Conservation (phyloP, 1,140 invertebrate species). For the Atta colombica region DNA sequence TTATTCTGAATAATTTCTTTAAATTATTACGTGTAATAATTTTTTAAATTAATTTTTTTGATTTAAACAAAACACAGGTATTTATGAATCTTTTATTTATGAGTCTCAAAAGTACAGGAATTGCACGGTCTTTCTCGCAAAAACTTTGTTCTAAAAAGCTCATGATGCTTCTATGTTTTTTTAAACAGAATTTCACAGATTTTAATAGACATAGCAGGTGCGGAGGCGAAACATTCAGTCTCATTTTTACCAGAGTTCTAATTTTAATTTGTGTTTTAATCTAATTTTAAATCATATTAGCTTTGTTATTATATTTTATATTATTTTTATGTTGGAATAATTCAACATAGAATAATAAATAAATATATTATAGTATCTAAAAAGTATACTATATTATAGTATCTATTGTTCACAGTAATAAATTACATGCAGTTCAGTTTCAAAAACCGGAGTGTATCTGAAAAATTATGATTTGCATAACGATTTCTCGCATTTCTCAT, state of each 20-base stretch:
- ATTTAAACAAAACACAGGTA: background rate
- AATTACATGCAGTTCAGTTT: background rate
- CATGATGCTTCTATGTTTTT: background rate
- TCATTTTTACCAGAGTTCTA: background rate
- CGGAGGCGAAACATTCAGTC: background rate
- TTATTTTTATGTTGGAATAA: background rate
- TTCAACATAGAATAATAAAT: background rate
- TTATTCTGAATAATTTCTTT: too few species aligned
- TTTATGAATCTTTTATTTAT: background rate
- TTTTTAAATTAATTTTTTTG: background rate
- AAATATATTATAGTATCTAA: background rate
- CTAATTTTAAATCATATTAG: constrained; percentile 12
- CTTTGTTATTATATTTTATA: background rate
- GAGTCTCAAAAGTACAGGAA: background rate
- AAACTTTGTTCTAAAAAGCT: background rate
- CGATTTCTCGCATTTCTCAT: background rate
- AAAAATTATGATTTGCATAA: background rate
- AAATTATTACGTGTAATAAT: background rate
- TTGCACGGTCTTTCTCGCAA: background rate
- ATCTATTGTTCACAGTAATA: background rate
- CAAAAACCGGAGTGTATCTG: background rate
- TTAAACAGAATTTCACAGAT: background rate
- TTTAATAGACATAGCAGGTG: constrained; percentile 3
- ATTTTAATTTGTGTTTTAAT: constrained; percentile 7
- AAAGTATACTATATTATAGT: background rate